Percentiles rank a stretch among this genome's conserved stretches.
phyloP scores from a whole-genome alignment of 2,888 invertebrate species.

The Phengaris alcon region DNA sequence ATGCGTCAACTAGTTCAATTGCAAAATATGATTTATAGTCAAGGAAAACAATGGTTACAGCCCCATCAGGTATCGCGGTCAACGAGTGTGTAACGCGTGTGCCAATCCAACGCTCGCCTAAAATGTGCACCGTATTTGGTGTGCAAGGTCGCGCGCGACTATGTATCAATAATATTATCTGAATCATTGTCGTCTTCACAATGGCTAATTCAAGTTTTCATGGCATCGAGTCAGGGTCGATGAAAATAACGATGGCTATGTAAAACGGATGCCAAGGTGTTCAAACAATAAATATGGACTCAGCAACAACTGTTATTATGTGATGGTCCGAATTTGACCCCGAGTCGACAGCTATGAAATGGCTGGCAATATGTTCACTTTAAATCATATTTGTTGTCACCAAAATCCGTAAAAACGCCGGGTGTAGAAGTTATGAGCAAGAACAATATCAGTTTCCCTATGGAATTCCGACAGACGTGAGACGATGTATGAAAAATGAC shows the following conservation, averaged over 20 bases:
- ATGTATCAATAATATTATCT: not conserved
- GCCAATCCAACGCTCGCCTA: not conserved
- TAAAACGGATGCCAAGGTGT: no score
- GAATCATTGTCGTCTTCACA: slow-evolving; percentile 13
- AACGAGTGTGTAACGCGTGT: not conserved
- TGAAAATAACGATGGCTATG: not conserved
- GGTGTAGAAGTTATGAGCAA: no score
- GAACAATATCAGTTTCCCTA: no score
- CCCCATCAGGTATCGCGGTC: slow-evolving; percentile 18
- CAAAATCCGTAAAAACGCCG: no score
- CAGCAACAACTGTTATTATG: no score
- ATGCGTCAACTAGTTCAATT: slow-evolving; percentile 1
- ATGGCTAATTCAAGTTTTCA: not conserved
- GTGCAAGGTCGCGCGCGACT: not conserved
- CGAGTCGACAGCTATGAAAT: no score
- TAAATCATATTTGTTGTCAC: no score
- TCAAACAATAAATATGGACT: no score
- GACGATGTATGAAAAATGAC: no score
- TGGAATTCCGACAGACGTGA: no score
- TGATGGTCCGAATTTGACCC: no score
- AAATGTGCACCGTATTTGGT: slow-evolving; percentile 2
- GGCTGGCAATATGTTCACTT: no score
- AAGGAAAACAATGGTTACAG: slow-evolving; percentile 26
- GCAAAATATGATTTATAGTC: slow-evolving; percentile 22
- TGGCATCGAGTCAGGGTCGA: not conserved